Base-by-base conservation (phyloP, 2,797 vertebrate genomes). In the Columba guinea region DNA sequence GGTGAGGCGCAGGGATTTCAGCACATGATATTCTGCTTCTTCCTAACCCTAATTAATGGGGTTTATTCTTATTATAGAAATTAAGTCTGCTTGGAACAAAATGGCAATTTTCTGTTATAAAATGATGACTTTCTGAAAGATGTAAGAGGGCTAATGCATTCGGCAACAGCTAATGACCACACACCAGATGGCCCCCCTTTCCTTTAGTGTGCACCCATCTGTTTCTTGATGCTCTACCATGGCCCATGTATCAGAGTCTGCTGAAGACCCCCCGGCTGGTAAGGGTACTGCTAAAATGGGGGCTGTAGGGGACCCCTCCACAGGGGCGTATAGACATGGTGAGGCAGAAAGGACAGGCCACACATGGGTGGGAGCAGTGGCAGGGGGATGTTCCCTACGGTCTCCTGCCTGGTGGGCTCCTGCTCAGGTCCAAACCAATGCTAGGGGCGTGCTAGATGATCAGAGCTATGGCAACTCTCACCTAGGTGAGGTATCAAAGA, bases 81-180 rank as follows among this genome's bases (percentile, higher is more conserved):
- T 84, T 58, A 92, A 78, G 46, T 55, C 90, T 85, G 87, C 93
- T 87, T 93, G 83, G 93, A 95, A 94, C 64, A 89, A 91, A 95
- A 75, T 8, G 79, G 87, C 79, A 93, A 94, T 95, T 96, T 96
- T 94, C 85, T 89, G 32, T 58, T 94, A 76, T 70, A 60, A 93
- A 95, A 90, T 9, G 48, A 90, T 84, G 70, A 88, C 64, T 84
- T 94, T 89, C 85, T 83, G 90, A 89, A 94, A 83, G 87, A 70
- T 60, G 4, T 79, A 94, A 91, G 93, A 96, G 84, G 85, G 48
- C 60, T 93, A 95, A 96, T 87, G 88, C 77, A 64, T 74, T 84
- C 34, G 0, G 60, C 70, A 70, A 81, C 0, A 7, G 64, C 81
- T 96, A 90, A 94, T 35, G 77, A 77, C 94, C 63, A 32, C 9